Percentiles rank a stretch among this genome's conserved stretches.
phyloP scores from a whole-genome alignment of 2,797 vertebrate genomes.

The Danionella dracula region DNA sequence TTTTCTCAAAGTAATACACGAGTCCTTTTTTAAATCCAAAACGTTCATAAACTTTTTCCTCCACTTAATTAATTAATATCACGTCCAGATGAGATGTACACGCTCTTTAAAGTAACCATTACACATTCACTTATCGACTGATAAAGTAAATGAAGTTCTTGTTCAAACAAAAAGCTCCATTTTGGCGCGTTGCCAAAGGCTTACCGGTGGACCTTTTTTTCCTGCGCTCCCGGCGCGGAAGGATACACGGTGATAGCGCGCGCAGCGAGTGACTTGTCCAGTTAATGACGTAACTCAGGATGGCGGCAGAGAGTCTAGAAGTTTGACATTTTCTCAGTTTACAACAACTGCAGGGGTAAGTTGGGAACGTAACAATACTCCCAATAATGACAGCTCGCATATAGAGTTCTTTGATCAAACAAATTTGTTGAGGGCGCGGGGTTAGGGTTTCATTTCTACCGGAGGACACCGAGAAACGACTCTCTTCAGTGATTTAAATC shows the following conservation, averaged over 20 bases:
- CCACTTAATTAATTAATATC: too few species aligned
- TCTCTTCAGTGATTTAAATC: background rate
- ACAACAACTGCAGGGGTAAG: slow-evolving; percentile 78
- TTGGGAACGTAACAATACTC: slow-evolving; percentile 68
- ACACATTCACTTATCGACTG: too few species aligned
- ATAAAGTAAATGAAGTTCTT: too few species aligned
- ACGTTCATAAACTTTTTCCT: too few species aligned
- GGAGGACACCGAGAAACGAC: slow-evolving; percentile 3
- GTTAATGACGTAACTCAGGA: slow-evolving; percentile 78
- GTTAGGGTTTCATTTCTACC: slow-evolving; percentile 4
- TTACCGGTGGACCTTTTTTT: slow-evolving; percentile 44
- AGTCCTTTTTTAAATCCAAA: too few species aligned
- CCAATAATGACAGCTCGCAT: slow-evolving; percentile 40
- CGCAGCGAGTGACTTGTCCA: slow-evolving; percentile 70
- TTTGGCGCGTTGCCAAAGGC: slow-evolving; percentile 29
- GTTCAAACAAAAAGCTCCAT: too few species aligned
- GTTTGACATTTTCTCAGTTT: slow-evolving; percentile 84
- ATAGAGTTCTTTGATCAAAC: slow-evolving; percentile 19
- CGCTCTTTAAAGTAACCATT: too few species aligned
- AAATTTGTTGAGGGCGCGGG: background rate
- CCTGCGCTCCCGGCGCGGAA: slow-evolving; percentile 62
- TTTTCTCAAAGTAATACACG: too few species aligned
- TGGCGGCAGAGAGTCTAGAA: slow-evolving; percentile 81
- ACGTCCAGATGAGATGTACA: too few species aligned
- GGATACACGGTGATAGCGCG: slow-evolving; percentile 68